A percentile compares a stretch with the other conserved stretches of the same genome.
These are phyloP conservation scores for Cyrtorhinus lividipennis DNA, from an alignment of 1,140 invertebrate genomes.

Conservation along the genomic window DNA sequence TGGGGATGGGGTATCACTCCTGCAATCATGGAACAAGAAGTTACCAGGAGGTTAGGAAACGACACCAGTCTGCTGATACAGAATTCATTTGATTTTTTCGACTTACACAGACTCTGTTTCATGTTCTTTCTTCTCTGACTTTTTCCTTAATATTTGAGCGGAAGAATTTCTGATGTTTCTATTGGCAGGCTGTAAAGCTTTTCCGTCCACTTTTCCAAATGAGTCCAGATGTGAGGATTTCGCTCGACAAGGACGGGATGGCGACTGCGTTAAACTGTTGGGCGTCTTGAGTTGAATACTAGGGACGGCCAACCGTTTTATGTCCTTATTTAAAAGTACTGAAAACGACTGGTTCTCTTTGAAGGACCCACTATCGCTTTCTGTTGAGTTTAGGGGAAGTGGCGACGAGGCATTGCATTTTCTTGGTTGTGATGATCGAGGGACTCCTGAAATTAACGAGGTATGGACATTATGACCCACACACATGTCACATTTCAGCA, in stretches of 20 bases:
- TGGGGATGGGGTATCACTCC: background rate
- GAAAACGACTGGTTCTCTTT: background rate
- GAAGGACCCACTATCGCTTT: background rate
- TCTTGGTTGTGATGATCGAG: too few relatives aligned
- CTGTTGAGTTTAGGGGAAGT: background rate
- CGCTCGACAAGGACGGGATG: too few relatives aligned
- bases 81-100: too few relatives aligned
- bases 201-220: background rate
- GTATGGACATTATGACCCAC: too few relatives aligned
- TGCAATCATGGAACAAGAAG: too few relatives aligned
- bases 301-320: too few relatives aligned
- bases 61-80: too few relatives aligned
- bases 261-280: too few relatives aligned
- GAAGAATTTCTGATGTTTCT: background rate
- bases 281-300: too few relatives aligned
- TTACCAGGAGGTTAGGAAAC: too few relatives aligned
- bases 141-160: background rate
- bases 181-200: background rate
- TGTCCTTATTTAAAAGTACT: background rate
- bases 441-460: too few relatives aligned
- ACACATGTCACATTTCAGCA: too few relatives aligned
- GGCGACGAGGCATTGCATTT: background rate
- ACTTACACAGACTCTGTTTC: background rate
- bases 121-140: background rate
- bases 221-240: background rate